phyloP scores from a whole-genome alignment of 1,140 invertebrate species.

The Stegodyphus mimosarum region DNA sequence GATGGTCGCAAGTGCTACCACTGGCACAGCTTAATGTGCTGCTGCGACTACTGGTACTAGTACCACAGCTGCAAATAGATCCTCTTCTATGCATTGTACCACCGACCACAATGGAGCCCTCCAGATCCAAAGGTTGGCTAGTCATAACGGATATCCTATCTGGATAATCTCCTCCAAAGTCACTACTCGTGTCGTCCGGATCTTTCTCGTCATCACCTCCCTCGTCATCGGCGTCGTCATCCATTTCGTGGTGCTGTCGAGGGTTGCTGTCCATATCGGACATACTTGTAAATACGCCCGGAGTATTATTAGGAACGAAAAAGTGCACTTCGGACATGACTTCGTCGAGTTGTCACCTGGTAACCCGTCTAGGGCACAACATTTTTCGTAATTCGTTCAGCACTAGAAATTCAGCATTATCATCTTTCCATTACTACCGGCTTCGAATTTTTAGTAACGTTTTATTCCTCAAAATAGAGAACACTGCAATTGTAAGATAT shows the following conservation, averaged over 20 bases:
- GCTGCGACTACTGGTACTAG: neutral
- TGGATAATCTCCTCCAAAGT: neutral
- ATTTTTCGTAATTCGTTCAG: neutral
- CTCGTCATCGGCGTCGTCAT: neutral
- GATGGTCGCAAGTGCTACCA: neutral
- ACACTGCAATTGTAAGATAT: no score
- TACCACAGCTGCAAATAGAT: constrained; percentile 18
- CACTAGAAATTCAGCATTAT: neutral
- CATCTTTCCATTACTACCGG: neutral
- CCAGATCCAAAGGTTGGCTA: constrained; percentile 21
- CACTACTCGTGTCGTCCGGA: neutral
- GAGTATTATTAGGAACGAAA: neutral
- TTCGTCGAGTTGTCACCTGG: neutral
- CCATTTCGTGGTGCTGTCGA: neutral
- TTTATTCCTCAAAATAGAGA: neutral
- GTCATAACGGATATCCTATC: neutral
- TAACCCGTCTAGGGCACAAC: neutral
- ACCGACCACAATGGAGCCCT: constrained; percentile 55
- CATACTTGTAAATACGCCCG: neutral
- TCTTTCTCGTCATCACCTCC: constrained; percentile 21
- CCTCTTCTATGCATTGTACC: neutral
- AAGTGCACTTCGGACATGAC: neutral
- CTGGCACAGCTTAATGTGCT: neutral
- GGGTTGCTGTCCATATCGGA: neutral
- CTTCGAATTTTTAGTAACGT: neutral